Percentiles rank a stretch among this genome's conserved stretches.
Evolutionary conservation across 2,888 invertebrate species (phyloP).

Genomic region (Leptopterna dolabrata): DNA sequence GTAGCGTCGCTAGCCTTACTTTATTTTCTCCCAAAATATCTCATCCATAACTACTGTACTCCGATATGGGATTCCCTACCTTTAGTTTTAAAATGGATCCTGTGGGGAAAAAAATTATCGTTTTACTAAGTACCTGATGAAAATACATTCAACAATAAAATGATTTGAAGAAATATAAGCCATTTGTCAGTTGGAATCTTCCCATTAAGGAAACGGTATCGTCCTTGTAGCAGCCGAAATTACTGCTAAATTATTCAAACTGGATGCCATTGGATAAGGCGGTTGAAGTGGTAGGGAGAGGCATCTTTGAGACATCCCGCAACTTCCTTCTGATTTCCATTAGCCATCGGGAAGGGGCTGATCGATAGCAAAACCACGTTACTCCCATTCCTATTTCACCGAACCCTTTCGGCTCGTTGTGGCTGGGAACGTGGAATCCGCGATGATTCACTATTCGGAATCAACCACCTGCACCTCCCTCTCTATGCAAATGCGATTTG

Average conservation of each 20-base stretch:
- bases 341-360: background rate
- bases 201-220: background rate
- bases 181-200: background rate
- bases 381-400: background rate
- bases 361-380: conserved; percentile 24
- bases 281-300: background rate
- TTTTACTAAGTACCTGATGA: too few species aligned
- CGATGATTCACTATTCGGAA: conserved; percentile 46
- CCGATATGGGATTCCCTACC: too few species aligned
- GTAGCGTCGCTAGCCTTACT: too few species aligned
- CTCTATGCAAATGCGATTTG: conserved; percentile 52
- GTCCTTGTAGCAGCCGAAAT: background rate
- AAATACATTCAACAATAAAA: background rate
- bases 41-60: too few species aligned
- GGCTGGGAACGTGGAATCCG: conserved; percentile 6
- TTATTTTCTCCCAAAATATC: too few species aligned
- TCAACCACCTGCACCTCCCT: conserved; percentile 44
- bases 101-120: too few species aligned
- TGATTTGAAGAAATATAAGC: background rate
- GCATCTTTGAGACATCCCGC: background rate
- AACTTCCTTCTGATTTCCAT: conserved; percentile 44
- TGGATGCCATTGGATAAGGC: background rate
- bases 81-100: too few species aligned
- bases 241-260: conserved; percentile 10
- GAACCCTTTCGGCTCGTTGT: background rate